Percentiles rank a stretch among this genome's conserved stretches.
These are phyloP conservation scores for Hydrophis major DNA, from an alignment of 2,797 vertebrate genomes.

Conservation along the genomic window DNA sequence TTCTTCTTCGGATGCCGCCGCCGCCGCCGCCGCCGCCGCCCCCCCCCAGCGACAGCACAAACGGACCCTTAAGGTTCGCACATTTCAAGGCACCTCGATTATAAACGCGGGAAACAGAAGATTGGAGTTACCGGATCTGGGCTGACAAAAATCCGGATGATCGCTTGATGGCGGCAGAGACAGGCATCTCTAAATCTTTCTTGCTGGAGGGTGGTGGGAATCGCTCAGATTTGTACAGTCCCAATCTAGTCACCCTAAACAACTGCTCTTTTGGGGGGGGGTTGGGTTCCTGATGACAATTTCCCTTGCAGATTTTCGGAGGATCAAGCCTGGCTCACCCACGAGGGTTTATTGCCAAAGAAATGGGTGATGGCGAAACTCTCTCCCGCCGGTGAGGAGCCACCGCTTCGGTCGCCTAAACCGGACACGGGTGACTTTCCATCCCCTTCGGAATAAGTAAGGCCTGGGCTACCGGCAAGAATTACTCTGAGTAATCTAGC, in stretches of 20 bases:
- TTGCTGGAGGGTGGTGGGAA: not conserved
- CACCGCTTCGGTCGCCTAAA: too few species aligned
- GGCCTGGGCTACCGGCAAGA: not conserved
- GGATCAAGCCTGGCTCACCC: not conserved
- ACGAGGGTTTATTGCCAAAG: not conserved
- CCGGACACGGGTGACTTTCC: not conserved
- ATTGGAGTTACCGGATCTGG: not conserved
- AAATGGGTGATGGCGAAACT: too few species aligned
- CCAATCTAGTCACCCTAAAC: not conserved
- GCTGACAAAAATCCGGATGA: not conserved
- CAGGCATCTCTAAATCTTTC: not conserved
- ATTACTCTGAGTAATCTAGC: not conserved
- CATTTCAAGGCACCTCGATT: not conserved
- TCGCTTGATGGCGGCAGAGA: not conserved
- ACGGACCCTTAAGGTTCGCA: not conserved
- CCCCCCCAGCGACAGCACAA: not conserved
- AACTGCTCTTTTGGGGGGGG: not conserved
- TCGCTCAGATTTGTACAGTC: not conserved
- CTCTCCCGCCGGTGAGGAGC: not conserved
- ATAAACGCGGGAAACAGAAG: not conserved
- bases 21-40: not conserved
- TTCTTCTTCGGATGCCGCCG: not conserved
- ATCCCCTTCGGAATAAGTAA: not conserved
- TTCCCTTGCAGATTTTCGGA: too few species aligned
- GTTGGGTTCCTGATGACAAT: not conserved